These are phyloP conservation scores for Spodoptera exigua DNA, from an alignment of 2,888 invertebrate species.

Conservation along the genomic window DNA sequence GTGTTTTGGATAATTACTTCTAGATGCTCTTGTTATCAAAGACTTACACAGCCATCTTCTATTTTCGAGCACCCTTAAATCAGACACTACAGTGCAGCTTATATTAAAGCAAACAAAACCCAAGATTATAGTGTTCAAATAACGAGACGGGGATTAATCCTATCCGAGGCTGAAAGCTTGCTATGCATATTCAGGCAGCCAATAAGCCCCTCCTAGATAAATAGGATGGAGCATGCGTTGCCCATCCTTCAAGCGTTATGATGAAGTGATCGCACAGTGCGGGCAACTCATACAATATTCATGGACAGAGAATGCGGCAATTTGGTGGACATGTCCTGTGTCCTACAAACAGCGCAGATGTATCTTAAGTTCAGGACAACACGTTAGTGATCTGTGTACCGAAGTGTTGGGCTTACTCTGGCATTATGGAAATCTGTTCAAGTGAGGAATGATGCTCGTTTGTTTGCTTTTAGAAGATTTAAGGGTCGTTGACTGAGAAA, in stretches of 20 bases:
- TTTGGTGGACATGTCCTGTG: slow-evolving; percentile 76
- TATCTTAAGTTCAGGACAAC: slow-evolving; percentile 64
- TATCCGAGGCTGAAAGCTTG: slow-evolving; percentile 52
- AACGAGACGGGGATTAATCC: slow-evolving; percentile 59
- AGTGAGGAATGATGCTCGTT: slow-evolving; percentile 12
- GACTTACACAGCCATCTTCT: neutral
- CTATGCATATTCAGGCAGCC: slow-evolving; percentile 69
- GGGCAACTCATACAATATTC: slow-evolving; percentile 82
- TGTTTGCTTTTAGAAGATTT: neutral
- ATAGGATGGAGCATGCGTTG: slow-evolving; percentile 68
- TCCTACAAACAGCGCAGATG: slow-evolving; percentile 63
- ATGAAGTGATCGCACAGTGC: slow-evolving; percentile 78
- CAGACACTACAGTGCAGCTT: slow-evolving; percentile 27
- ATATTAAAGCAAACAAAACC: slow-evolving; percentile 44
- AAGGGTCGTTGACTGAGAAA: neutral
- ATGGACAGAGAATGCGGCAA: slow-evolving; percentile 78
- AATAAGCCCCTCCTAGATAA: slow-evolving; percentile 72
- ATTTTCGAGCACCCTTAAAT: neutral
- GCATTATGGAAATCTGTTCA: slow-evolving; percentile 25
- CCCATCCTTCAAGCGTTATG: slow-evolving; percentile 69
- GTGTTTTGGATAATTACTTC: too few relatives aligned
- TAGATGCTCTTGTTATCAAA: neutral
- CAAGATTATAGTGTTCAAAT: slow-evolving; percentile 57
- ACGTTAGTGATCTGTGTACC: slow-evolving; percentile 57
- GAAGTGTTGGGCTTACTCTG: slow-evolving; percentile 13